Base-by-base conservation (phyloP, 2,888 invertebrate species). In the Adelognathus sp. region DNA sequence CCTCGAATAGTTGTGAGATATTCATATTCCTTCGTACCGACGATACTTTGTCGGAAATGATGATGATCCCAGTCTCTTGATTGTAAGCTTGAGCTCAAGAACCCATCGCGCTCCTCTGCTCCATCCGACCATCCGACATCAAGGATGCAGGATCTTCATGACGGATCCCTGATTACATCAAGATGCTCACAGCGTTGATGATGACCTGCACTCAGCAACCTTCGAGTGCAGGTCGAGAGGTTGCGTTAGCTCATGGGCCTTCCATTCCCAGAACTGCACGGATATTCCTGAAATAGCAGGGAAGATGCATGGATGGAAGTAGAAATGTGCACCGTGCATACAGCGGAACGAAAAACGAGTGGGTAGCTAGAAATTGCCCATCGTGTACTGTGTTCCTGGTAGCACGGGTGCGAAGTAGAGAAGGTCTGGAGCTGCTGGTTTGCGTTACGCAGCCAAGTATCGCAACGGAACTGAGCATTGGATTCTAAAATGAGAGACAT, bases 391-490 rank as follows among this genome's bases (percentile, higher is more conserved):
- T 46, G n/a, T 46, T 24, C n/a, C 18, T 3, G 46, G n/a, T n/a
- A n/a, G 46, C 46, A 46, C 39, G 56, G 63, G 76, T 63, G 67
- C 76, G 72, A 76, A 76, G 79, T 76, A 60, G 16, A 44, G 39
- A 54, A 36, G 24, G 66, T n/a, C 16, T 33, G 67, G 79, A 72
- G 66, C 54, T 60, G 44, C 71, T 67, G 72, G 79, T 76, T 72
- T 72, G 76, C 67, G 72, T 72, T 64, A 52, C 67, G 72, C 63
- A 67, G 69, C 67, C 76, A 63, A 79, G 63, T 61, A 76, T 79
- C 39, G 63, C 76, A 69, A 79, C 67, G 72, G 67, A 63, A 61
- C 61, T 44, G 21, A 54, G 63, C 67, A 76, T 67, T 21, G 54
- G 54, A 58, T 27, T 14, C 36, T 24, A 56, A 46, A 60, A 31